Percentiles rank a stretch among this genome's conserved stretches.
Evolutionary conservation across 2,113 vertebrate genomes (phyloP).

Genomic region (human): DNA sequence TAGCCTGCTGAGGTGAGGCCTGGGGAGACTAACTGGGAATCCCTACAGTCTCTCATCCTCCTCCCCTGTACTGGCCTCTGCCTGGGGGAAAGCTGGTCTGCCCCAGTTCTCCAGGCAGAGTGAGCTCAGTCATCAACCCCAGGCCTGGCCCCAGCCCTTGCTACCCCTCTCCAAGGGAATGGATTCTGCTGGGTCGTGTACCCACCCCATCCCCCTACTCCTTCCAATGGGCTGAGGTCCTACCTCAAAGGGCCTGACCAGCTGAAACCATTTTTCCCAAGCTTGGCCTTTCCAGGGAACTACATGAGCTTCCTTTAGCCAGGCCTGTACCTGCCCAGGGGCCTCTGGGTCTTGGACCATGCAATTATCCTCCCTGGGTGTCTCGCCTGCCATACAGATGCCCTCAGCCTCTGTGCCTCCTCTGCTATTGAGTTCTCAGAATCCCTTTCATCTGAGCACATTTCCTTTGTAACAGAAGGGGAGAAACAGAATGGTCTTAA

Average conservation of each 20-base stretch:
- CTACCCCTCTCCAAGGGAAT: not conserved
- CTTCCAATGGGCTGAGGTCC: not conserved
- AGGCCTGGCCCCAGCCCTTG: not conserved
- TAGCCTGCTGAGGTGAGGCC: not conserved
- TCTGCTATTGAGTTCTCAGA: not conserved
- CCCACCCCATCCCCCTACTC: not conserved
- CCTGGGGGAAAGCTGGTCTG: not conserved
- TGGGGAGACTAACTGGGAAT: not conserved
- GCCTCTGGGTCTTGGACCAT: not conserved
- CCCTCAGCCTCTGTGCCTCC: not conserved
- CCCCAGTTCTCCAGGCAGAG: not conserved
- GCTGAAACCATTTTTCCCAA: not conserved
- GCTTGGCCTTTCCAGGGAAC: not conserved
- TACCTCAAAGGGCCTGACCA: not conserved
- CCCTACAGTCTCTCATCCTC: not conserved
- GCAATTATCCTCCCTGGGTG: not conserved
- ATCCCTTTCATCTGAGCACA: not conserved
- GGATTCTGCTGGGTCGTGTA: not conserved
- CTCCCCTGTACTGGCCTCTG: not conserved
- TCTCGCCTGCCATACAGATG: not conserved
- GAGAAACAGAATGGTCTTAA: not conserved
- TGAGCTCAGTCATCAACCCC: not conserved
- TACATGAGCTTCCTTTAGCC: not conserved
- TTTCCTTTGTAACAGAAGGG: not conserved
- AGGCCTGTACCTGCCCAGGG: not conserved